Evolutionary conservation across 2,797 vertebrate genomes (phyloP).

Genomic region (Anomalospiza imberbis): DNA sequence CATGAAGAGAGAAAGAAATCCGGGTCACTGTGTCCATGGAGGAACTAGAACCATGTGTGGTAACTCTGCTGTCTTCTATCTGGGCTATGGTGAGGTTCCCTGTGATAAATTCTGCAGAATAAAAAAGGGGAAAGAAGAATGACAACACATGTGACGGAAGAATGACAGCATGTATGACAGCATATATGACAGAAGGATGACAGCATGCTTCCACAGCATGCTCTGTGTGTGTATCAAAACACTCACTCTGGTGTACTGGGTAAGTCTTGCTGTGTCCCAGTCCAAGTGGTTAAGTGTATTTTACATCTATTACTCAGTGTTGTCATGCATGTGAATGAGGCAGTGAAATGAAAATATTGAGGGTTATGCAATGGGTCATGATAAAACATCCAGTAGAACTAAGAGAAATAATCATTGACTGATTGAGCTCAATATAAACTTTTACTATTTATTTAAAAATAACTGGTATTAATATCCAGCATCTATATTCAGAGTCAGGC

Average conservation of each 20-base stretch:
- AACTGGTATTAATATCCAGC: background rate
- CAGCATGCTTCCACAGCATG: background rate
- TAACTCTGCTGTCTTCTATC: constrained; percentile 73
- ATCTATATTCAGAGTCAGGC: background rate
- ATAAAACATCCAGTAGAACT: background rate
- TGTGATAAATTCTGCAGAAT: constrained; percentile 71
- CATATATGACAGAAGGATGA: background rate
- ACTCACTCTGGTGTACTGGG: background rate
- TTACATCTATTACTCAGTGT: background rate
- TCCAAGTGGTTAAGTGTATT: background rate
- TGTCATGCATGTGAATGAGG: background rate
- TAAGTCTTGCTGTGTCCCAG: background rate
- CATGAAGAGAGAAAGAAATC: constrained; percentile 81
- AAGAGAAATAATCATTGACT: background rate
- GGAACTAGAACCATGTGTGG: constrained; percentile 72
- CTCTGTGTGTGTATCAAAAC: background rate
- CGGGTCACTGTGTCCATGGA: constrained; percentile 72
- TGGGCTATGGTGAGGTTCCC: constrained; percentile 83
- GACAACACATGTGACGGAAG: background rate
- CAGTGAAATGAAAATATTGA: background rate
- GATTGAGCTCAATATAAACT: background rate
- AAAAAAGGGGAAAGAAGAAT: background rate
- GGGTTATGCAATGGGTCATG: background rate
- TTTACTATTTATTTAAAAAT: background rate
- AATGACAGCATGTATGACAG: background rate